Evolutionary conservation across 2,797 vertebrate species (phyloP).

Genomic region (Fistularia tabacaria): DNA sequence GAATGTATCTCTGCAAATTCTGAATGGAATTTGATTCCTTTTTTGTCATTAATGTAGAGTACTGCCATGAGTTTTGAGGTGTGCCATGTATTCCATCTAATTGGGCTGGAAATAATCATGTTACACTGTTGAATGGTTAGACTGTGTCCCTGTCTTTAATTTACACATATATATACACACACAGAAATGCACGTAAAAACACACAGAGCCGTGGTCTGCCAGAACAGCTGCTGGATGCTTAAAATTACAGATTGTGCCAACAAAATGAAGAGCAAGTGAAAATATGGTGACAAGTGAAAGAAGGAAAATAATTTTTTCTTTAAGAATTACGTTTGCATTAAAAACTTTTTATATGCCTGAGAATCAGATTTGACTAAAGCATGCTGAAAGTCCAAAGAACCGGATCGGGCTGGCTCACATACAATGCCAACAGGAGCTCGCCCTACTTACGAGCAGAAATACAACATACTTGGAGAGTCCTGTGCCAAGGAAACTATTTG

Average conservation of each 20-base stretch:
- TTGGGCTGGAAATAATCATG: constrained; percentile 76
- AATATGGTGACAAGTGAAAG: not conserved
- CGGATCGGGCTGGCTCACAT: too few relatives aligned
- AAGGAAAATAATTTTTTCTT: too few relatives aligned
- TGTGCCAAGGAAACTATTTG: too few relatives aligned
- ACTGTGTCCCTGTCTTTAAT: constrained; percentile 45
- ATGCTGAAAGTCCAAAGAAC: too few relatives aligned
- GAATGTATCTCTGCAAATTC: not conserved
- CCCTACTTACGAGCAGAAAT: too few relatives aligned
- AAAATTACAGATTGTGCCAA: constrained; percentile 41
- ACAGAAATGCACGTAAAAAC: too few relatives aligned
- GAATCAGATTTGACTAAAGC: too few relatives aligned
- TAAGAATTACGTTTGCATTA: too few relatives aligned
- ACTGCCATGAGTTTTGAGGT: constrained; percentile 48
- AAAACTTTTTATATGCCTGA: too few relatives aligned
- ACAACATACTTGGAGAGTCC: too few relatives aligned
- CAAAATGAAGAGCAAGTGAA: constrained; percentile 15
- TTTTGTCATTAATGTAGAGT: constrained; percentile 2
- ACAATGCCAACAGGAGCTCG: too few relatives aligned
- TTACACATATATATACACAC: not conserved
- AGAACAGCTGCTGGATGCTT: constrained; percentile 57
- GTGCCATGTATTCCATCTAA: constrained; percentile 55
- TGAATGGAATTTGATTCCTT: not conserved
- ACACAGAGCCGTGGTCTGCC: constrained; percentile 29
- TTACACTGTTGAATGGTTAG: constrained; percentile 74